Base-by-base conservation (phyloP, 2,797 vertebrate genomes). In the Sebastes alutus region DNA sequence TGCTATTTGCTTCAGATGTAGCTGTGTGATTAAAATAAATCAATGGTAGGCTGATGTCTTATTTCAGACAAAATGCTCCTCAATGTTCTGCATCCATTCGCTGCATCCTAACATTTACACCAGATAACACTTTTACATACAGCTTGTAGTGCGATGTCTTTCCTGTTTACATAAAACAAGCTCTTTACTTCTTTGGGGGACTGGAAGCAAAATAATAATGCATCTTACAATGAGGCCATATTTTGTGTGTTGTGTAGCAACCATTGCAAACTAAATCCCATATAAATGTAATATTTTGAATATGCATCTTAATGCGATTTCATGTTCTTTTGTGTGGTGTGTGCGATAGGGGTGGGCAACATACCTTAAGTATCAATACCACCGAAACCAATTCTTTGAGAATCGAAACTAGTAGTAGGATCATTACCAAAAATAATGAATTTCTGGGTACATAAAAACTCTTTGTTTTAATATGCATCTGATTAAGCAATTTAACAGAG, bases 1-100 rank as follows among this genome's bases (percentile, higher is more conserved):
- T 78, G 69, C 67, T 77, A 52, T 81, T 78, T 78, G 20, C 77
- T 63, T 81, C 55, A 59, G 80, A 69, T 67, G 61, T 52, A 78
- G 60, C 25, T 18, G 55, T 66, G 25, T 33, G 18, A 18, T 70
- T 52, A 38, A 76, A 75, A 20, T 58, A 71, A 68, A 65, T 49
- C 13, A 61, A 12, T 61, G 56, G 49, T 30, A 29, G 27, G 12
- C 23, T 11, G 23, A 38, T 7, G 13, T 33, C 33, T 63, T 69
- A 71, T 65, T 70, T 64, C 55, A 67, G n/a, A 32, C 12, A 52
- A 73, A 81, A 78, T 35, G 20, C 22, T 54, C 20, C 11, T n/a
- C 5, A 68, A 32, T 65, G 18, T 27, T 56, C n/a, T 20, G 6
- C 20, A 64, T 63, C 22, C 7, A 42, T 72, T 76, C 11, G 2